Conservation (phyloP, 1,140 invertebrate genomes). For the Drosophila nikananu region DNA sequence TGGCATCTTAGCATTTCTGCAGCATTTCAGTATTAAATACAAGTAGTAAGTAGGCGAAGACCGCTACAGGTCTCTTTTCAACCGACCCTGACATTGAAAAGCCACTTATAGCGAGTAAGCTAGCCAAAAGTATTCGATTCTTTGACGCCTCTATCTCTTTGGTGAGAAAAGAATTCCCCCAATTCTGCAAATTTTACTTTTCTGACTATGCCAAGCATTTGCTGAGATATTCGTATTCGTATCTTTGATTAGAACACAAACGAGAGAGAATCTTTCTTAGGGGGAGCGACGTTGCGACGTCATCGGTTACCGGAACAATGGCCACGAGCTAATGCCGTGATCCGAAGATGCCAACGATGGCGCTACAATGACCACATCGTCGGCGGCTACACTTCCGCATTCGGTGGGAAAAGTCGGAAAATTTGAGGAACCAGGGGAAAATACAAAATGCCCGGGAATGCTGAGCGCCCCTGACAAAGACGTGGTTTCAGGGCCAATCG, state of each 20-base stretch:
- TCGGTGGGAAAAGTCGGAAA: slow-evolving; percentile 8
- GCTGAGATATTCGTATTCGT: slow-evolving; percentile 19
- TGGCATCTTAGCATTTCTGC: slow-evolving; percentile 17
- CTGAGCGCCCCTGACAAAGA: slow-evolving; percentile 33
- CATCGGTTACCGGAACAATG: slow-evolving; percentile 64
- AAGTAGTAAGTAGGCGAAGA: background rate
- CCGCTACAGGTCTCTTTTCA: slow-evolving; percentile 27
- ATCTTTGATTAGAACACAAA: slow-evolving; percentile 18
- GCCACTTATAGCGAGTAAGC: slow-evolving; percentile 40
- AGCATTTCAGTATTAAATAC: slow-evolving; percentile 3
- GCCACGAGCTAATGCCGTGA: slow-evolving; percentile 60
- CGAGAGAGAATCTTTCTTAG: background rate
- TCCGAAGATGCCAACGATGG: slow-evolving; percentile 46
- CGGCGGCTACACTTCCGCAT: slow-evolving; percentile 32
- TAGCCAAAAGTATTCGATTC: slow-evolving; percentile 53
- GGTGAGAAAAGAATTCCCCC: slow-evolving; percentile 35
- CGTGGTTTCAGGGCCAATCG: slow-evolving; percentile 49
- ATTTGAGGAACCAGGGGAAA: background rate
- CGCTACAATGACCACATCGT: slow-evolving; percentile 29
- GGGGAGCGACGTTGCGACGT: slow-evolving; percentile 34
- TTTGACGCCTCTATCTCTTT: background rate
- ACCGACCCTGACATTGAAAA: slow-evolving; percentile 61
- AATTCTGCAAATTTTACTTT: slow-evolving; percentile 39
- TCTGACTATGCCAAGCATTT: slow-evolving; percentile 44
- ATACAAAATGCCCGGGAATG: slow-evolving; percentile 24